Conservation (phyloP, 2,888 invertebrate species). For the Drosophila suboccidentalis region DNA sequence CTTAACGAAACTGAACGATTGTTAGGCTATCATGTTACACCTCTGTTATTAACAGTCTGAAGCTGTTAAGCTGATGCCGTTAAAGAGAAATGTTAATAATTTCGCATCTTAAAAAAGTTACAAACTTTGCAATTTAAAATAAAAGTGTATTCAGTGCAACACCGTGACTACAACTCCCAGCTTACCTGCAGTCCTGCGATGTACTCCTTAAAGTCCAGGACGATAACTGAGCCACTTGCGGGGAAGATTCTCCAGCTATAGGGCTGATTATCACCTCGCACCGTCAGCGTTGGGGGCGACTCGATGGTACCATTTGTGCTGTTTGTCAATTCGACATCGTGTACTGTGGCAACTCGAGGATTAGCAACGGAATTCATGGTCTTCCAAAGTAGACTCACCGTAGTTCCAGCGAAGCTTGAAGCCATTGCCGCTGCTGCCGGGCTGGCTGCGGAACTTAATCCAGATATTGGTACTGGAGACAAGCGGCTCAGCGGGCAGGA, state of each 20-base stretch:
- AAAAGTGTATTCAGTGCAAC: too few species aligned
- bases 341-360: conserved; percentile 57
- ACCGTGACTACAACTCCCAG: neutral
- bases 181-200: conserved; percentile 77
- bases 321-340: conserved; percentile 75
- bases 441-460: conserved; percentile 91
- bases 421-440: conserved; percentile 87
- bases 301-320: conserved; percentile 74
- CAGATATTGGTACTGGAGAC: conserved; percentile 88
- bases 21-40: neutral
- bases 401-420: conserved; percentile 91
- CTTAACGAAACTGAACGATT: neutral
- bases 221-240: conserved; percentile 58
- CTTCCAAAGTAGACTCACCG: conserved; percentile 85
- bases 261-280: conserved; percentile 60
- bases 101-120: too few species aligned
- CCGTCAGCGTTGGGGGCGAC: conserved; percentile 72
- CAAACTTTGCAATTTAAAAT: too few species aligned
- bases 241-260: conserved; percentile 83
- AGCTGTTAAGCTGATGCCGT: neutral
- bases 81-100: neutral
- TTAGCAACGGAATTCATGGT: neutral
- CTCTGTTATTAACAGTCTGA: neutral
- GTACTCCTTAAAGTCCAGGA: conserved; percentile 77
- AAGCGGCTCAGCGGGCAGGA: conserved; percentile 87